Percentiles rank a stretch among this genome's conserved stretches.
phyloP scores from a whole-genome alignment of 1,140 invertebrate genomes.

The Zaprionus tsacasi region DNA sequence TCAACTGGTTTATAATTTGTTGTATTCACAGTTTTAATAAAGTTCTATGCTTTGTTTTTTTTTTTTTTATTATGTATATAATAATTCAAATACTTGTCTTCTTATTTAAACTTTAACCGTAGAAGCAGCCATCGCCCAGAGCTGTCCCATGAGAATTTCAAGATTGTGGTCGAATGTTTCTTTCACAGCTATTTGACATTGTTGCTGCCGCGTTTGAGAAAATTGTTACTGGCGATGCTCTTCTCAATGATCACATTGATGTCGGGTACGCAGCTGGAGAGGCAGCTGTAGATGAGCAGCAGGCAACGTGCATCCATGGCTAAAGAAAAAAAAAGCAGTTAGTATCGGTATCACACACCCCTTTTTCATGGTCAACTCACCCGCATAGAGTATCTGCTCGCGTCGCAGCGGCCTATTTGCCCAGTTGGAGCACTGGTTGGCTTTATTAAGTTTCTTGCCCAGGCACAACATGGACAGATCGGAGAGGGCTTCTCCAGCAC shows the following conservation, averaged over 20 bases:
- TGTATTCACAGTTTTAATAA: constrained; percentile 44
- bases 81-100: constrained; percentile 76
- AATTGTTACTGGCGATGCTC: constrained; percentile 79
- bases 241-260: constrained; percentile 86
- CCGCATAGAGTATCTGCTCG: constrained; percentile 91
- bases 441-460: constrained; percentile 90
- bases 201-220: constrained; percentile 63
- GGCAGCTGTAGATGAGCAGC: constrained; percentile 88
- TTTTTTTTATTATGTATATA: constrained; percentile 42
- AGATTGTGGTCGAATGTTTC: constrained; percentile 18
- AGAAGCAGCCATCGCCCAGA: constrained; percentile 12
- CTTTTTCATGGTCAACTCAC: constrained; percentile 74
- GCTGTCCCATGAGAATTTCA: constrained; percentile 30
- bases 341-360: neutral
- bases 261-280: constrained; percentile 85
- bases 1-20: constrained; percentile 21
- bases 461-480: constrained; percentile 89
- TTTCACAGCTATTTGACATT: constrained; percentile 53
- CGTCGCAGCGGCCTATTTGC: constrained; percentile 90
- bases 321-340: constrained; percentile 56
- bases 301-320: constrained; percentile 92
- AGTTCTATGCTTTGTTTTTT: constrained; percentile 16
- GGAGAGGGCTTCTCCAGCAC: constrained; percentile 85
- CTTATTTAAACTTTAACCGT: constrained; percentile 46
- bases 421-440: constrained; percentile 94